Evolutionary conservation across 1,140 invertebrate species (phyloP), one percentile per base, ranked within the genome.

Genomic region (Drosophila simulans): DNA sequence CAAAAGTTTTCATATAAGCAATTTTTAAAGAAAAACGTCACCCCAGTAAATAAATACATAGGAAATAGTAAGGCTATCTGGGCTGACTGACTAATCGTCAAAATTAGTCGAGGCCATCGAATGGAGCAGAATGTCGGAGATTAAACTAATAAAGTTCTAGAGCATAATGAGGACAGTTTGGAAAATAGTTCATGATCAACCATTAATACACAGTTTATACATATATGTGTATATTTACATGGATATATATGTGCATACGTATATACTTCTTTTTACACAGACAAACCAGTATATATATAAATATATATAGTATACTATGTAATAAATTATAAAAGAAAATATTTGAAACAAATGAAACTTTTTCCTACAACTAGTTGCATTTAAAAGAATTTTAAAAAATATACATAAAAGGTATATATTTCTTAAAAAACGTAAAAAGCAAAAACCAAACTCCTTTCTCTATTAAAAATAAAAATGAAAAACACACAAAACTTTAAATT

Each of bases 311-410:
- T 75, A 68, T 85, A 86, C 68, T 69, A 73, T 73, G 63, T 77
- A 85, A 77, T 63, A 72, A 39, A 60, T 51, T 43, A 62, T 43
- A 74, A 37, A 48, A 66, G 59, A 64, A 80, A 80, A 80, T 71
- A 80, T 74, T 77, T 66, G 64, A 86, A 76, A 66, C 53, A 78
- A 86, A 86, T 69, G 83, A 86, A 86, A 88, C 79, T 86, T 86
- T 86, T 86, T 86, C 83, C 83, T 86, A 86, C 77, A 88, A 86
- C 83, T 86, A 86, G 83, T 86, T 86, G 83, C 83, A 86, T 86
- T 86, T 86, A 86, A 86, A 86, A 66, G 83, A 86, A 86, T 86
- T 86, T 86, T 86, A 86, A 86, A 86, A 83, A 81, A 82, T 86
- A 86, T 86, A 86, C 83, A 79, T 80, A 80, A 73, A 51, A 83